Percentiles rank a stretch among this genome's conserved stretches.
Evolutionary conservation across 2,888 invertebrate species (phyloP).

Genomic region (Arctia plantaginis): DNA sequence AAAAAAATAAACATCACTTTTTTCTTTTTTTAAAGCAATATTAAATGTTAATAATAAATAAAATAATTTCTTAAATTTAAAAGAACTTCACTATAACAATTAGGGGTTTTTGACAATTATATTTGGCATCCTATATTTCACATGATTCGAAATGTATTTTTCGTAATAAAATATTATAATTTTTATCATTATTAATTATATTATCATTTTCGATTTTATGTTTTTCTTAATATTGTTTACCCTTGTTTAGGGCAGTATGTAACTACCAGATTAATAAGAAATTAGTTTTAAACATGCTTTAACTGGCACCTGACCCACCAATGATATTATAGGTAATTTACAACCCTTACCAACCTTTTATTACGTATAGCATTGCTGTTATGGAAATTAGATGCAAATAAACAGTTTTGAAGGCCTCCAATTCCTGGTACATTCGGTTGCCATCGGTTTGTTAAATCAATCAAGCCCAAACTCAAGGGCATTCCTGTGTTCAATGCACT

Average conservation of each 20-base stretch:
- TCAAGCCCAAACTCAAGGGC: slow-evolving; percentile 34
- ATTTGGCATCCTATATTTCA: background rate
- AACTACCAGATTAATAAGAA: background rate
- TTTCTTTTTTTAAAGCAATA: too few species aligned
- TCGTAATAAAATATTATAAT: background rate
- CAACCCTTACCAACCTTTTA: background rate
- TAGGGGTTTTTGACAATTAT: too few species aligned
- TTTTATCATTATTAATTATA: too few species aligned
- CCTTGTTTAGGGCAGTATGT: background rate
- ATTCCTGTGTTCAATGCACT: slow-evolving; percentile 30
- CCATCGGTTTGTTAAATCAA: slow-evolving; percentile 58
- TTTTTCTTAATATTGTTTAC: background rate
- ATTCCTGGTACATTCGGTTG: slow-evolving; percentile 43
- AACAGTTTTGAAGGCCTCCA: slow-evolving; percentile 26
- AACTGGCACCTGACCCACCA: slow-evolving; percentile 2
- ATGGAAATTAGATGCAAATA: slow-evolving; percentile 17
- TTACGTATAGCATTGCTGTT: background rate
- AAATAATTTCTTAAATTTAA: too few species aligned
- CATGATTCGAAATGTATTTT: background rate
- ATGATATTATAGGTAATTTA: background rate
- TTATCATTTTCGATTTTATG: background rate
- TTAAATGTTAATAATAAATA: too few species aligned
- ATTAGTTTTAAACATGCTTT: background rate
- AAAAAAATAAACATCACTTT: too few species aligned
- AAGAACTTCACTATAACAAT: too few species aligned